A percentile compares a stretch with the other conserved stretches of the same genome.
phyloP scores from a whole-genome alignment of 2,797 vertebrate species.

The Hafferia zeledoni region DNA sequence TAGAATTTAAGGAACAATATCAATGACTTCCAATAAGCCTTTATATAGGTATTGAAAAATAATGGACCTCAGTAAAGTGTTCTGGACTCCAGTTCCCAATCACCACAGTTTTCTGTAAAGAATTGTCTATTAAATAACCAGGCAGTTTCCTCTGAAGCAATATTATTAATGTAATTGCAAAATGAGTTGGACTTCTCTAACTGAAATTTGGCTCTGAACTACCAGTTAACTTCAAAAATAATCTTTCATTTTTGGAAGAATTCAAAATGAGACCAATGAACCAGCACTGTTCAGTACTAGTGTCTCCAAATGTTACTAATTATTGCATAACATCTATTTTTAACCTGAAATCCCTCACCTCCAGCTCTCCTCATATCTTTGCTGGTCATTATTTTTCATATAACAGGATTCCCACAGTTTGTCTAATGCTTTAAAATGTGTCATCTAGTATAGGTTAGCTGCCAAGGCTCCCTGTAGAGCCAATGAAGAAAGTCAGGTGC shows the following conservation, averaged over 20 bases:
- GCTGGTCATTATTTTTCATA: neutral
- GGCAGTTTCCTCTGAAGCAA: neutral
- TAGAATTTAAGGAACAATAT: slow-evolving; percentile 2
- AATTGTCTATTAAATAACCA: neutral
- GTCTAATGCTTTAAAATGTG: neutral
- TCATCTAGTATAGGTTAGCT: neutral
- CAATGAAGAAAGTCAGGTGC: neutral
- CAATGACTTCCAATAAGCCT: neutral
- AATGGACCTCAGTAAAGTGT: neutral
- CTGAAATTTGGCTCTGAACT: slow-evolving; percentile 1
- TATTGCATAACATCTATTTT: neutral
- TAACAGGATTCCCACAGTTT: neutral
- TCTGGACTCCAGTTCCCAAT: neutral
- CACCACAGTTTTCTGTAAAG: neutral
- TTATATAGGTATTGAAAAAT: neutral
- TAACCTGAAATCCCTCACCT: neutral
- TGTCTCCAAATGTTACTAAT: neutral
- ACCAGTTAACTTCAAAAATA: slow-evolving; percentile 11
- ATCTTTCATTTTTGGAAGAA: neutral
- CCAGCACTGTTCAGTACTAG: neutral
- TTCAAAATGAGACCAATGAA: neutral
- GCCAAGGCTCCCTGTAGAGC: neutral
- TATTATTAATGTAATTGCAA: neutral
- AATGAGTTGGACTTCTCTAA: neutral
- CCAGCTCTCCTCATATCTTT: neutral